Conservation (phyloP, 2,888 invertebrate species). For the Spatulosminthurus flaviceps region DNA sequence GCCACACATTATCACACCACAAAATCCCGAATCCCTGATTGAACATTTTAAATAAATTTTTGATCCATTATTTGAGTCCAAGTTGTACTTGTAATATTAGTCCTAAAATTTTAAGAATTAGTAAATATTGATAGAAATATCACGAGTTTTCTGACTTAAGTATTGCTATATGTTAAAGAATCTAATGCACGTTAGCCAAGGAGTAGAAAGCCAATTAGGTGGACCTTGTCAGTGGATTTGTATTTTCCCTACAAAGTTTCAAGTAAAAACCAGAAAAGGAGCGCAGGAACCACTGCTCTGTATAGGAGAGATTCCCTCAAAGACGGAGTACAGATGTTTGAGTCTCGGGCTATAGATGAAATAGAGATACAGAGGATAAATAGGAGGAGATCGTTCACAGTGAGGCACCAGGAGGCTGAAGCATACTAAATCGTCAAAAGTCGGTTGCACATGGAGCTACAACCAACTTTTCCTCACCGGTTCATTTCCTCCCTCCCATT, state of each 20-base stretch:
- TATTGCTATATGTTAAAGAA: too few species aligned
- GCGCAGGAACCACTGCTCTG: neutral
- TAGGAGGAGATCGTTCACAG: slow-evolving; percentile 6
- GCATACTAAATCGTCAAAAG: neutral
- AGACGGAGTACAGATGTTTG: neutral
- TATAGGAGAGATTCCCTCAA: neutral
- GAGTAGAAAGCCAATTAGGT: too few species aligned
- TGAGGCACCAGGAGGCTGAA: slow-evolving; percentile 25
- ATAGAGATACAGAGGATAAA: neutral
- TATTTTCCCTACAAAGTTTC: too few species aligned
- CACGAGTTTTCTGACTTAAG: too few species aligned
- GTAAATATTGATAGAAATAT: too few species aligned
- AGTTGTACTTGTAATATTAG: too few species aligned
- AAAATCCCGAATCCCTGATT: neutral
- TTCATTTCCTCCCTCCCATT: slow-evolving; percentile 16
- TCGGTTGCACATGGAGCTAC: neutral
- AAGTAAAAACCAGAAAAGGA: neutral
- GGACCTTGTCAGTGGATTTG: too few species aligned
- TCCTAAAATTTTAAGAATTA: too few species aligned
- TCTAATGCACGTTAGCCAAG: too few species aligned
- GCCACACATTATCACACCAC: neutral
- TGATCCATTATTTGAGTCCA: too few species aligned
- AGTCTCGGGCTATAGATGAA: neutral
- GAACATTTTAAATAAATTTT: too few species aligned
- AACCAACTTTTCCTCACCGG: slow-evolving; percentile 1